Conservation (phyloP, 2,113 vertebrate species). For the Morone saxatilis region DNA sequence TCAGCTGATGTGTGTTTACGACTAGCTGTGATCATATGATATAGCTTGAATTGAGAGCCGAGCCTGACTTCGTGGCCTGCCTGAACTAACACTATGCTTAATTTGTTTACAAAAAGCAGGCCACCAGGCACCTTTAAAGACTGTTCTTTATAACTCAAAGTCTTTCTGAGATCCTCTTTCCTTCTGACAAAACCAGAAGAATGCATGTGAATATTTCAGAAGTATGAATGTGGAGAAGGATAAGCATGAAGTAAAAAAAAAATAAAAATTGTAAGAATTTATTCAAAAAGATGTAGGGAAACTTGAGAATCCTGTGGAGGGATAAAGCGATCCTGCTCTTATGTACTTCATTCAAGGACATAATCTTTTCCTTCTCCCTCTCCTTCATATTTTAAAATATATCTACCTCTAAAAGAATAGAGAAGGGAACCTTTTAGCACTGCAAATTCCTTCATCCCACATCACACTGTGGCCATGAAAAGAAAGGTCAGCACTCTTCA, state of each 20-base stretch:
- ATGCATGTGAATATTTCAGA: not conserved
- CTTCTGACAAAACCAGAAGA: not conserved
- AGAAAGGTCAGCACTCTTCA: slow-evolving; percentile 37
- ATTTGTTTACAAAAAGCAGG: too few relatives aligned
- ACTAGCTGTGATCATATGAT: too few relatives aligned
- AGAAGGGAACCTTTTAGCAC: not conserved
- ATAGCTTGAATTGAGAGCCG: too few relatives aligned
- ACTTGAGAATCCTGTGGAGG: not conserved
- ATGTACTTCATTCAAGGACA: not conserved
- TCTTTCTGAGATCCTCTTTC: not conserved
- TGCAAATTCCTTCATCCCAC: not conserved
- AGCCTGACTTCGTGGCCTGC: too few relatives aligned
- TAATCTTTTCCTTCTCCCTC: not conserved
- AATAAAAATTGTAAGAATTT: slow-evolving; percentile 5
- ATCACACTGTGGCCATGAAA: slow-evolving; percentile 30
- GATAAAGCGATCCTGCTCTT: slow-evolving; percentile 4
- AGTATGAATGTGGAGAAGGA: not conserved
- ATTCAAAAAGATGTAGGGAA: not conserved
- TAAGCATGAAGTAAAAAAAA: slow-evolving; percentile 8
- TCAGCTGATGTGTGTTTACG: too few relatives aligned
- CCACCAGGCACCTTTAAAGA: not conserved
- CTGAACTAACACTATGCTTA: too few relatives aligned
- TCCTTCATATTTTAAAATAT: not conserved
- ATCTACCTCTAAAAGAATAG: not conserved
- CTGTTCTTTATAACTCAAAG: not conserved